phyloP scores from a whole-genome alignment of 2,797 vertebrate genomes.

The Melanotaenia boesemani region DNA sequence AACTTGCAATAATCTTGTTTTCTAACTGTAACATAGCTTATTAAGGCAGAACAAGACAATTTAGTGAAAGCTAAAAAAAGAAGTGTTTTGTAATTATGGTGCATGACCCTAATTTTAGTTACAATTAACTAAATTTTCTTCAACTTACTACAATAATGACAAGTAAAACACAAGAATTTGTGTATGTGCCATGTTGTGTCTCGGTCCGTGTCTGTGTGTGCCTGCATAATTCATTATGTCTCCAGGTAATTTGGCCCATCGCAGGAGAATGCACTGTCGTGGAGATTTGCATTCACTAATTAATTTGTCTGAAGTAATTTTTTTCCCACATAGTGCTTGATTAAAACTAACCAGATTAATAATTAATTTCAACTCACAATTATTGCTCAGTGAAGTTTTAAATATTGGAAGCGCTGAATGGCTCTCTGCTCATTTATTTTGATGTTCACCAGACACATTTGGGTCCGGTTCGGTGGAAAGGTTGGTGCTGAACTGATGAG shows the following conservation, averaged over 20 bases:
- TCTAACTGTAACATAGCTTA: background rate
- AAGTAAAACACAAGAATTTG: conserved; percentile 12
- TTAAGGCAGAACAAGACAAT: background rate
- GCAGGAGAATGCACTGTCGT: conserved; percentile 68
- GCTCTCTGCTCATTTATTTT: conserved; percentile 61
- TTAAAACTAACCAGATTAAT: conserved; percentile 85
- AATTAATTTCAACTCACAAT: conserved; percentile 79
- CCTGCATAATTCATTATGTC: conserved; percentile 70
- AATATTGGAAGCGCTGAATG: conserved; percentile 64
- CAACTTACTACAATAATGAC: conserved; percentile 24
- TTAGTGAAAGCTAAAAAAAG: background rate
- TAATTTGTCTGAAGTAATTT: conserved; percentile 82
- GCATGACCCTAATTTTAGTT: conserved; percentile 19
- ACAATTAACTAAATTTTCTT: conserved; percentile 2
- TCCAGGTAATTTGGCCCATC: conserved; percentile 79
- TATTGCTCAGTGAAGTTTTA: conserved; percentile 78
- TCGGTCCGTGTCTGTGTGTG: conserved; percentile 22
- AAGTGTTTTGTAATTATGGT: background rate
- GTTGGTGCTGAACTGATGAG: conserved; percentile 63
- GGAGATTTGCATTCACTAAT: conserved; percentile 85
- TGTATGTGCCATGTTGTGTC: conserved; percentile 29
- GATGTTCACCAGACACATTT: conserved; percentile 50
- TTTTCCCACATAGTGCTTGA: conserved; percentile 71
- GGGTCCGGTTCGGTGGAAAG: conserved; percentile 54
- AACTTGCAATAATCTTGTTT: background rate